Conservation (phyloP, 2,888 invertebrate genomes). For the Cybosia mesomella region DNA sequence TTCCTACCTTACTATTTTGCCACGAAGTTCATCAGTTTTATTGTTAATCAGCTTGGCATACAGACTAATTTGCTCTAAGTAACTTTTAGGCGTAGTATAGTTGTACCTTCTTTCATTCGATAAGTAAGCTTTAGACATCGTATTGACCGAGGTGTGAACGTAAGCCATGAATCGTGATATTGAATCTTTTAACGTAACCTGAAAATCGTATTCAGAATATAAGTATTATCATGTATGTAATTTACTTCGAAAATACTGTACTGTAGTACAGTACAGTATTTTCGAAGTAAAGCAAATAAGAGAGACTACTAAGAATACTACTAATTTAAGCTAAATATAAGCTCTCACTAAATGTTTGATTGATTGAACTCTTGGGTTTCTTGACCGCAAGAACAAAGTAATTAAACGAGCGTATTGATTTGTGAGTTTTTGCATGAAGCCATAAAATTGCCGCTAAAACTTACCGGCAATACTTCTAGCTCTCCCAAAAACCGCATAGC, state of each 20-base stretch:
- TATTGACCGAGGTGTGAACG: constrained; percentile 97
- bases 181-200: constrained; percentile 92
- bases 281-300: no score
- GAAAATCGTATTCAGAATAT: constrained; percentile 43
- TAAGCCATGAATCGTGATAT: constrained; percentile 98
- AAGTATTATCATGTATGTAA: no score
- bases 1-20: constrained; percentile 90
- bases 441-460: constrained; percentile 30
- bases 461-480: constrained; percentile 92
- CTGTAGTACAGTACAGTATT: no score
- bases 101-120: constrained; percentile 97
- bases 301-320: no score
- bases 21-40: constrained; percentile 94
- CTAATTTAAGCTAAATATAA: neutral
- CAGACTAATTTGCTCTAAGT: constrained; percentile 97
- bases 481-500: constrained; percentile 95
- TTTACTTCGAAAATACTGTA: no score
- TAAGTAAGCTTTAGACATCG: constrained; percentile 94
- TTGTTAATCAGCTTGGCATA: constrained; percentile 95
- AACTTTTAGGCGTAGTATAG: constrained; percentile 99
- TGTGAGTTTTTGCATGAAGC: neutral
- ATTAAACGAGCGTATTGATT: no score
- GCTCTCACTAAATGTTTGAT: neutral
- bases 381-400: no score
- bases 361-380: no score